Evolutionary conservation across 2,888 invertebrate genomes (phyloP).

Genomic region (Drosophila aldrichi): DNA sequence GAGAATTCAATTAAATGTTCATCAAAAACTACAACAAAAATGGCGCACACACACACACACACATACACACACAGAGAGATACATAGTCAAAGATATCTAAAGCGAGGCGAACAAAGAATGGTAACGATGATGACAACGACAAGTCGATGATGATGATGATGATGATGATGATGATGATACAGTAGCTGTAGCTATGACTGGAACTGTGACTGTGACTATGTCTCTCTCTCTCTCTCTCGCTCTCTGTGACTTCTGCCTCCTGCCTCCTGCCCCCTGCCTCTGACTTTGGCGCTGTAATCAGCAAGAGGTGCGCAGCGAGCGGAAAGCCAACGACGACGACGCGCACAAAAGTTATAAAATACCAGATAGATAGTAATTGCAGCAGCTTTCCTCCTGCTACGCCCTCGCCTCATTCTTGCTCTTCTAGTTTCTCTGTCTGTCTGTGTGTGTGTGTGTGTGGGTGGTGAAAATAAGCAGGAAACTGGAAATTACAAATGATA

Average conservation of each 20-base stretch:
- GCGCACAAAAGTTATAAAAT: constrained; percentile 78
- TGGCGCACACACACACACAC: constrained; percentile 45
- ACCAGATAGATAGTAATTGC: constrained; percentile 79
- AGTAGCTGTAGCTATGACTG: constrained; percentile 14
- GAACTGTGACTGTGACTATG: constrained; percentile 7
- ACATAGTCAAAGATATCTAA: constrained; percentile 38
- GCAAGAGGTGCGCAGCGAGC: constrained; percentile 47
- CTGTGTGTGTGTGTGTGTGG: constrained; percentile 20
- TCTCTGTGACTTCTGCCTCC: too few relatives aligned
- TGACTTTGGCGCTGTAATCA: constrained; percentile 57
- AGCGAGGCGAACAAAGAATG: constrained; percentile 40
- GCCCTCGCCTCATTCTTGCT: neutral
- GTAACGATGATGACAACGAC: constrained; percentile 49
- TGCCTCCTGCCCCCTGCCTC: too few relatives aligned
- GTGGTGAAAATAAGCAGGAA: constrained; percentile 77
- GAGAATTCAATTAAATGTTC: constrained; percentile 79
- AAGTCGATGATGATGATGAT: constrained; percentile 34
- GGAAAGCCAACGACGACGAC: constrained; percentile 47
- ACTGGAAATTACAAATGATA: constrained; percentile 80
- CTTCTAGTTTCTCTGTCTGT: constrained; percentile 1
- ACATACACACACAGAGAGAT: constrained; percentile 35
- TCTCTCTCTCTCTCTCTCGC: constrained; percentile 16
- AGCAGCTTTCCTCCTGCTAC: constrained; percentile 26
- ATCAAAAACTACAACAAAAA: constrained; percentile 79
- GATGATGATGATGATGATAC: constrained; percentile 19